These are phyloP conservation scores for Leptocoma aspasia DNA, from an alignment of 2,113 vertebrate species.

Conservation along the genomic window DNA sequence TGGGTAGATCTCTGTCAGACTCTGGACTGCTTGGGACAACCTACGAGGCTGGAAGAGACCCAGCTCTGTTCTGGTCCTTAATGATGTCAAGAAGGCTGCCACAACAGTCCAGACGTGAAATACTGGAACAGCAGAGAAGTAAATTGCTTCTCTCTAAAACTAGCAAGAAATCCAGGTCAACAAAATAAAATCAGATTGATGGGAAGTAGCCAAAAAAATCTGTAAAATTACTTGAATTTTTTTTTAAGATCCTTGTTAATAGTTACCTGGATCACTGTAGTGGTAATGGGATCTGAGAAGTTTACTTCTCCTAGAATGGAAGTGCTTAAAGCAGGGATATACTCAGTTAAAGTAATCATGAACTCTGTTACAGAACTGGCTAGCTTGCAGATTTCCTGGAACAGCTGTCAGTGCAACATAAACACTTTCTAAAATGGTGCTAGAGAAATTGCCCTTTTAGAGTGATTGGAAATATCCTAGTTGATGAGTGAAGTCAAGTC, in stretches of 20 bases:
- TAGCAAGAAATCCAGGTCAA: neutral
- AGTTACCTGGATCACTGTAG: neutral
- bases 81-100: neutral
- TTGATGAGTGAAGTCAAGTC: neutral
- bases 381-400: constrained; percentile 22
- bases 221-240: neutral
- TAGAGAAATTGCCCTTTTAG: constrained; percentile 13
- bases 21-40: neutral
- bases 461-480: constrained; percentile 16
- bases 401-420: constrained; percentile 12
- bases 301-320: neutral
- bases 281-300: neutral
- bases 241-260: neutral
- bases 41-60: neutral
- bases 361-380: neutral
- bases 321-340: neutral
- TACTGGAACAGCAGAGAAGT: neutral
- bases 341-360: neutral
- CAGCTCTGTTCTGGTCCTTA: neutral
- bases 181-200: neutral
- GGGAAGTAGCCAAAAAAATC: neutral
- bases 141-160: neutral
- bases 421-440: constrained; percentile 39
- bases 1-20: neutral
- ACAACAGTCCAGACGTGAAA: neutral